Percentiles rank a stretch among this genome's conserved stretches.
These are phyloP conservation scores for Propsilocerus akamusi DNA, from an alignment of 1,140 invertebrate genomes.

Conservation along the genomic window DNA sequence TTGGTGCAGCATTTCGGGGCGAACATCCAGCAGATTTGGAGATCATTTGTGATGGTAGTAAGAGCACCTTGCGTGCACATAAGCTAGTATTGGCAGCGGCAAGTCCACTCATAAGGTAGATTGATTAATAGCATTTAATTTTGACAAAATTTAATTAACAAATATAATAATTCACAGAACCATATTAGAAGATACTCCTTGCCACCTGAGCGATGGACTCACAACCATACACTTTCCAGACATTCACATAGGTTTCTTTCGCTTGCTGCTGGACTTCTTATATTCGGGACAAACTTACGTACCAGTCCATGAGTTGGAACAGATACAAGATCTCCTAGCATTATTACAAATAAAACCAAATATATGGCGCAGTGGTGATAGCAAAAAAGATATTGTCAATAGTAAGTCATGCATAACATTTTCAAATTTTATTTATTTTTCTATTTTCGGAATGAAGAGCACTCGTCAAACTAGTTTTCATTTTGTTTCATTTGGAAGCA, in stretches of 20 bases:
- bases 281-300: constrained; percentile 68
- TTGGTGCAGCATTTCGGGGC: constrained; percentile 62
- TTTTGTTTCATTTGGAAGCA: background rate
- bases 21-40: constrained; percentile 65
- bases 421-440: background rate
- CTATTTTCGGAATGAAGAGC: background rate
- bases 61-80: constrained; percentile 50
- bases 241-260: constrained; percentile 52
- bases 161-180: constrained; percentile 25
- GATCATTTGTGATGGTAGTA: constrained; percentile 58
- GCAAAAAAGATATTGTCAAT: constrained; percentile 3
- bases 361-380: constrained; percentile 30
- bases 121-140: background rate
- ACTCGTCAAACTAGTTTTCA: background rate
- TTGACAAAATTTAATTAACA: constrained; percentile 5
- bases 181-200: constrained; percentile 49
- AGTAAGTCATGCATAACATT: no score
- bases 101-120: constrained; percentile 52
- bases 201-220: constrained; percentile 34
- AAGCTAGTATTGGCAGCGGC: constrained; percentile 65
- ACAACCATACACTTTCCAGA: constrained; percentile 66
- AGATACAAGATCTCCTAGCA: constrained; percentile 60
- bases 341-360: constrained; percentile 62
- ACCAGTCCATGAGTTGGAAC: constrained; percentile 61
- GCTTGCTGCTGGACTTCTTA: constrained; percentile 59